A percentile compares a stretch with the other conserved stretches of the same genome.
phyloP scores from a whole-genome alignment of 1,140 invertebrate genomes.

The Brachionus asplanchnoidis region DNA sequence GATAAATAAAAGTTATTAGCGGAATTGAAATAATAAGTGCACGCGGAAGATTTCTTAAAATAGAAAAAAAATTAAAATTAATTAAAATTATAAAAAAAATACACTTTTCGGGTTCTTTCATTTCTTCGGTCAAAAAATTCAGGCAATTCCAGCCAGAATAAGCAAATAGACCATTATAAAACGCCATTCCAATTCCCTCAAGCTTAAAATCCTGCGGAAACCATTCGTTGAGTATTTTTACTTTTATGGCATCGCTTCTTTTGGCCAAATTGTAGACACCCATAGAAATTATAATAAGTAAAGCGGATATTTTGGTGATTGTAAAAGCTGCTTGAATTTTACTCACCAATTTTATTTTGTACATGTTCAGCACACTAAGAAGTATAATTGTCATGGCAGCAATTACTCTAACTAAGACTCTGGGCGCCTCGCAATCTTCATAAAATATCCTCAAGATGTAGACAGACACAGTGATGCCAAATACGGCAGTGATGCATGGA shows the following conservation, averaged over 20 bases:
- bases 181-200: constrained; percentile 44
- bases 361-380: neutral
- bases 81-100: constrained; percentile 60
- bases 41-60: constrained; percentile 59
- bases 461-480: constrained; percentile 7
- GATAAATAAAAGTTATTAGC: constrained; percentile 58
- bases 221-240: neutral
- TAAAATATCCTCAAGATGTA: constrained; percentile 26
- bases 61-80: constrained; percentile 56
- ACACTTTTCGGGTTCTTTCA: constrained; percentile 81
- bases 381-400: neutral
- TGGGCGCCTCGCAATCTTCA: neutral
- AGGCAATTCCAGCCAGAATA: constrained; percentile 70
- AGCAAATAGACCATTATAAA: constrained; percentile 55
- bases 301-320: constrained; percentile 20
- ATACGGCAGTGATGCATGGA: constrained; percentile 15
- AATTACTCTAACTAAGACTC: neutral
- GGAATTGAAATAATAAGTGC: constrained; percentile 59
- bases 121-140: constrained; percentile 95
- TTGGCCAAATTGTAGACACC: neutral
- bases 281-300: constrained; percentile 18
- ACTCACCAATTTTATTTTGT: neutral
- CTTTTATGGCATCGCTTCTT: neutral
- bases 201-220: neutral
- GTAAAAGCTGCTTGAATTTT: constrained; percentile 38